Base-by-base conservation (phyloP, 2,113 vertebrate species). In the Pseudopodoces humilis region DNA sequence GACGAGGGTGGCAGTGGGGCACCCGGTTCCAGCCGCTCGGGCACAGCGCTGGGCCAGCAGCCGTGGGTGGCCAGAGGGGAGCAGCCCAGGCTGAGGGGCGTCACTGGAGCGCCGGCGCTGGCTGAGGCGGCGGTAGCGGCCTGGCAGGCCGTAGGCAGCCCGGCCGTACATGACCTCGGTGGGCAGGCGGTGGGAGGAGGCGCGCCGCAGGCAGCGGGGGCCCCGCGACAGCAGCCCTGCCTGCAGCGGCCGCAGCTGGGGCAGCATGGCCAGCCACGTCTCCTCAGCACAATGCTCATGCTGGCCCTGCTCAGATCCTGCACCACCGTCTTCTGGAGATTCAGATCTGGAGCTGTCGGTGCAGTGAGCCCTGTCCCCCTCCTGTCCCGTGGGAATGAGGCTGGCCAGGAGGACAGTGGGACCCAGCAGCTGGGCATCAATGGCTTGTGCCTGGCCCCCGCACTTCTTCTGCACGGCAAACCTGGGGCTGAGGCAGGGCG, bases 401-500 rank as follows among this genome's bases (percentile, higher is more conserved):
- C 98, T 97, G 5, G 98, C 97, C 80, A 98, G 96, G 47, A 98
- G 94, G 92, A 98, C 85, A 6, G 98, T 98, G 13, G 98, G 94
- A 27, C 98, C 97, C 39, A 98, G 94, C 47, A 98, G 97, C 15
- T 98, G 98, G 65, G 98, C 58, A 21, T 98, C 97, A 4, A 97
- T 92, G 49, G 92, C 81, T 65, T 64, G 96, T 0, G 91, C 92
- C 94, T 4, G 90, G 93, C 23, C 93, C 78, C 41, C 30, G 30
- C 7, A 41, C 71, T 76, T 97, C 13, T 83, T 90, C 23, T 97
- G 96, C 64, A 99, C 98, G 0, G 97, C 68, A 4, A 99, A 99
- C 53, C 98, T 97, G 6, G 99, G 99, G 97, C 98, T 99, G 92
- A 98, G 92, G 91, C 95, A 90, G 3, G 98, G 99, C 0, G 98